Evolutionary conservation across 2,888 invertebrate species (phyloP), one percentile per base, ranked within the genome.

Genomic region (Gasteruption jaculator): DNA sequence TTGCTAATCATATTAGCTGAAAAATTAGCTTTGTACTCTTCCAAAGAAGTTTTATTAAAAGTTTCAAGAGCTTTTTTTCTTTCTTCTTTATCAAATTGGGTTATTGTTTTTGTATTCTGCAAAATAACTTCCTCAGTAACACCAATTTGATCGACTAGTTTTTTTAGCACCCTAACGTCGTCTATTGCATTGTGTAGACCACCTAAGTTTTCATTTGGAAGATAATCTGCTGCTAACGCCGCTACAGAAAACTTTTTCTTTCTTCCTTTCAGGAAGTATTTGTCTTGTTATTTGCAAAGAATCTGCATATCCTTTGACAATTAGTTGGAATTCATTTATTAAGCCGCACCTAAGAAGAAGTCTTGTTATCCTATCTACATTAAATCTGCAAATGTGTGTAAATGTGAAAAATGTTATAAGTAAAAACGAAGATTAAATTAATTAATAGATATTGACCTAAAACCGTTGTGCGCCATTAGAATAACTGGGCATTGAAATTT

Each of bases 391-490:
- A 18, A 41, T 16, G n/a, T 15, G 10, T 22, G 10, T 8, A 22
- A 22, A 7, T 8, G 24, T 22, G 10, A 22, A 10, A n/a, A n/a
- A n/a, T n/a, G n/a, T n/a, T n/a, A n/a, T n/a, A n/a, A n/a, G n/a
- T n/a, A n/a, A n/a, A n/a, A n/a, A n/a, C n/a, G n/a, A n/a, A n/a
- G n/a, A n/a, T n/a, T n/a, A n/a, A n/a, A n/a, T n/a, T n/a, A n/a
- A n/a, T n/a, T n/a, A n/a, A n/a, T n/a, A n/a, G n/a, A n/a, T 37
- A 33, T 20, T 26, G 15, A 38, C 38, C 38, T 38, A 27, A 30
- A 37, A 12, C 37, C 36, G 25, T 42, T 42, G 20, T 37, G 37
- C 18, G 39, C 36, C 3, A 45, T 27, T 22, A 36, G 24, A 16
- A 34, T 22, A 19, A 14, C 24, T 14, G 27, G 22, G 10, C 12